Percentiles rank a stretch among this genome's conserved stretches.
These are phyloP conservation scores for Hippocampus mohnikei DNA, from an alignment of 2,113 vertebrate species.

Conservation along the genomic window DNA sequence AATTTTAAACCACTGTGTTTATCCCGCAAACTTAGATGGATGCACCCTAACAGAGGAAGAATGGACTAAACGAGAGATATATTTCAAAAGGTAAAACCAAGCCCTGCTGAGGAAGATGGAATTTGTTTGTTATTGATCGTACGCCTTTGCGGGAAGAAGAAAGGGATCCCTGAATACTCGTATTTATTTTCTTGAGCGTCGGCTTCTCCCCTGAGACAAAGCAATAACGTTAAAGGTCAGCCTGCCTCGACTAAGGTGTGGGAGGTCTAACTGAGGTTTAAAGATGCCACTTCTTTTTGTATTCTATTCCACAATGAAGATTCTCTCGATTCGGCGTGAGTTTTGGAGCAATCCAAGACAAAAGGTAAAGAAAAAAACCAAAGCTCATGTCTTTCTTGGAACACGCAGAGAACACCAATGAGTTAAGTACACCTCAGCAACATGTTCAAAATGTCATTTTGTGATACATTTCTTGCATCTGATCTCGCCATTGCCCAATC, in stretches of 20 bases:
- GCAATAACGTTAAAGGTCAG: conserved; percentile 57
- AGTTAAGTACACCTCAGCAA: too few species aligned
- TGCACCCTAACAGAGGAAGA: conserved; percentile 11
- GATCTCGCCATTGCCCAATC: neutral
- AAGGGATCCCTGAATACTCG: neutral
- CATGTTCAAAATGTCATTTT: too few species aligned
- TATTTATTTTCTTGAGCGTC: conserved; percentile 37
- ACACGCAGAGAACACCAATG: too few species aligned
- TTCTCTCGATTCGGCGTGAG: neutral
- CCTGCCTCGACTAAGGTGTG: conserved; percentile 52
- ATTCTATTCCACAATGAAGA: neutral
- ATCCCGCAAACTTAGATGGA: neutral
- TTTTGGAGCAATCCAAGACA: neutral
- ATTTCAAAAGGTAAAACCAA: conserved; percentile 10
- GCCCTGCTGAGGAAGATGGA: neutral
- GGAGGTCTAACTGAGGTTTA: conserved; percentile 52
- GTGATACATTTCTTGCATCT: neutral
- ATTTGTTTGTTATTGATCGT: conserved; percentile 5
- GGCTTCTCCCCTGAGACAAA: conserved; percentile 34
- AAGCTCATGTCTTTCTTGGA: too few species aligned
- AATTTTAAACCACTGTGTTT: neutral
- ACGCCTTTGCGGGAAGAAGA: conserved; percentile 10
- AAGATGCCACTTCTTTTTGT: conserved; percentile 38
- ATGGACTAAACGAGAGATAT: conserved; percentile 13
- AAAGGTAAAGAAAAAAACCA: too few species aligned